A percentile compares a stretch with the other conserved stretches of the same genome.
Evolutionary conservation across 92 coral and sea anemone species (phyloP).

Genomic region (Desmophyllum pertusum): DNA sequence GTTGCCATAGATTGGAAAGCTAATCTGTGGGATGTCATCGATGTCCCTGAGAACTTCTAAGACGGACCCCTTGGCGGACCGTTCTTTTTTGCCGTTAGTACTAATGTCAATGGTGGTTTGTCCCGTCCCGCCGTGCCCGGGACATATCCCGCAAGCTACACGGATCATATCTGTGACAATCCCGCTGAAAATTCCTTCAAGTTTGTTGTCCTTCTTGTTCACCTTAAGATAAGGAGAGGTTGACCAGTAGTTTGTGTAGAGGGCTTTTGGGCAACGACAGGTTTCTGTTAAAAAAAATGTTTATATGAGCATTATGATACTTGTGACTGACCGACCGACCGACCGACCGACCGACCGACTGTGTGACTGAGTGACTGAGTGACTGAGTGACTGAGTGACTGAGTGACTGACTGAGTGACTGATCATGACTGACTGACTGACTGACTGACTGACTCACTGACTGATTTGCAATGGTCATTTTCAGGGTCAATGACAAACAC

Average conservation of each 20-base stretch:
- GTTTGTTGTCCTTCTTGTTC: slow-evolving; percentile 14
- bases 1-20: slow-evolving; percentile 84
- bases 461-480: too few relatives aligned
- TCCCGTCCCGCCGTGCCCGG: slow-evolving; percentile 56
- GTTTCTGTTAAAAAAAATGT: slow-evolving; percentile 52
- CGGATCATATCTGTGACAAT: slow-evolving; percentile 44
- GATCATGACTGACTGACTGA: too few relatives aligned
- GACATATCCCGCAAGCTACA: slow-evolving; percentile 73
- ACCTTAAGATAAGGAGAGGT: slow-evolving; percentile 72
- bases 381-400: too few relatives aligned
- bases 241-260: slow-evolving; percentile 77
- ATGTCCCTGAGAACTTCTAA: slow-evolving; percentile 59
- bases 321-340: neutral
- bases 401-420: too few relatives aligned
- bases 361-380: too few relatives aligned
- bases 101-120: slow-evolving; percentile 37
- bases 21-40: slow-evolving; percentile 67
- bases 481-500: too few relatives aligned
- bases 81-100: slow-evolving; percentile 41
- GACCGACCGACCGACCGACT: too few relatives aligned
- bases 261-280: slow-evolving; percentile 71
- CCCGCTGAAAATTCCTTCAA: slow-evolving; percentile 66
- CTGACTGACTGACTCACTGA: too few relatives aligned
- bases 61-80: slow-evolving; percentile 40
- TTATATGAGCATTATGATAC: neutral